Evolutionary conservation across 1,140 invertebrate genomes (phyloP).

Genomic region (Scylla paramamosain): DNA sequence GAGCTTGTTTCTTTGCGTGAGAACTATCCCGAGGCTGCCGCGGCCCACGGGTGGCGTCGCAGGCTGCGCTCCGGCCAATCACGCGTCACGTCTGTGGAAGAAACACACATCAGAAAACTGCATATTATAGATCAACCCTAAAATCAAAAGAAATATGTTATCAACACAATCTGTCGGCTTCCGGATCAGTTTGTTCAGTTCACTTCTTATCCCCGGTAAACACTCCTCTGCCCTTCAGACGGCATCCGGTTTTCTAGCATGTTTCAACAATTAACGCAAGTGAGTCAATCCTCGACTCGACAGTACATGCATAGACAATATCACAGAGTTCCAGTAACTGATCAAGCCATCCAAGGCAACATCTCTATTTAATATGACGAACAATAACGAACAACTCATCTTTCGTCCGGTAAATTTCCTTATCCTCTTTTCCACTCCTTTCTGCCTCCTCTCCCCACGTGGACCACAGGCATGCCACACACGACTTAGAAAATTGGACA

Average conservation of each 20-base stretch:
- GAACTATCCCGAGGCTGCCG: too few relatives aligned
- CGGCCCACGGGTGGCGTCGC: not conserved
- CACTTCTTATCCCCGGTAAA: not conserved
- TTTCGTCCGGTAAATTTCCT: not conserved
- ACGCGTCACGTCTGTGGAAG: not conserved
- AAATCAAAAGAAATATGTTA: not conserved
- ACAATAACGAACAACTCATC: not conserved
- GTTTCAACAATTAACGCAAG: too few relatives aligned
- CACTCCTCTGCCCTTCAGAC: not conserved
- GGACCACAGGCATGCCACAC: not conserved
- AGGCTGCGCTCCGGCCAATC: not conserved
- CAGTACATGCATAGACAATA: not conserved
- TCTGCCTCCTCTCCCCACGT: not conserved
- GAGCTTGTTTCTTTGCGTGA: not conserved
- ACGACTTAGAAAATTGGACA: not conserved
- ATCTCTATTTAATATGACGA: not conserved
- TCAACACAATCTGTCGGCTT: not conserved
- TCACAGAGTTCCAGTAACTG: not conserved
- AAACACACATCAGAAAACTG: not conserved
- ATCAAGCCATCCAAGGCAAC: not conserved
- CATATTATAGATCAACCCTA: not conserved
- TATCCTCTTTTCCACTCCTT: not conserved
- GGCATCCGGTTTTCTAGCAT: not conserved
- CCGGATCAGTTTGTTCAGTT: not conserved
- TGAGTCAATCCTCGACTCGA: not conserved